Base-by-base conservation (phyloP, 2,888 invertebrate genomes). In the Odontocerum albicorne region DNA sequence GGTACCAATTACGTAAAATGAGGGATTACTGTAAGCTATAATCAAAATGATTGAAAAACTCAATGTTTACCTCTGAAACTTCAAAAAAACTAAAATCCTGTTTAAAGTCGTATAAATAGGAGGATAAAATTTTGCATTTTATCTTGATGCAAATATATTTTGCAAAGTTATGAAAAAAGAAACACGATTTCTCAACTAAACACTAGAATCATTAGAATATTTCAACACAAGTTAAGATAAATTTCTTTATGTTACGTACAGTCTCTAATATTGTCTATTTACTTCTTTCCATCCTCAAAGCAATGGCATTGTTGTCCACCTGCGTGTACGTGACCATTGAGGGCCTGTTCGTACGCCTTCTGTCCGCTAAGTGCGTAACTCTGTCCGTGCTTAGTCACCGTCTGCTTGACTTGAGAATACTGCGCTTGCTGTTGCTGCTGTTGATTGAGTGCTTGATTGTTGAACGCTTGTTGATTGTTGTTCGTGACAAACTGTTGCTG, bases 281-380 rank as follows among this genome's bases (percentile, higher is more conserved):
- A 66, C 62, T 75, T 73, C 49, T 74, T 73, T 19, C 70, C 72
- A 16, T 62, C 71, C 38, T 75, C 72, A 6, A 70, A 62, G 50
- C 77, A 78, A 49, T 77, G 74, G 68, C 78, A 78, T 4, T 70
- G 65, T 0, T 69, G 67, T 4, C 68, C 68, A 1, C 65, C 65
- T 46, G 77, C 76, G 8, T 45, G 47, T 15, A 66, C 65, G 10
- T 49, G 55, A 15, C 55, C 57, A 2, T 46, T 46, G 35, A 59
- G 36, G n/a, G 53, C 59, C 13, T 59, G 52, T 21, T 59, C 49
- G 49, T 60, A 59, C 6, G 39, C 49, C 7, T 53, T 39, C n/a
- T 55, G 55, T 12, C 57, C 57, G 7, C 27, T 49, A 3, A 52
- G 27, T 2, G 53, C 51, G 44, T 49, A 50, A 36, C 55, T 52